phyloP scores from a whole-genome alignment of 2,113 vertebrate genomes.

The Microcebus griseorufus region DNA sequence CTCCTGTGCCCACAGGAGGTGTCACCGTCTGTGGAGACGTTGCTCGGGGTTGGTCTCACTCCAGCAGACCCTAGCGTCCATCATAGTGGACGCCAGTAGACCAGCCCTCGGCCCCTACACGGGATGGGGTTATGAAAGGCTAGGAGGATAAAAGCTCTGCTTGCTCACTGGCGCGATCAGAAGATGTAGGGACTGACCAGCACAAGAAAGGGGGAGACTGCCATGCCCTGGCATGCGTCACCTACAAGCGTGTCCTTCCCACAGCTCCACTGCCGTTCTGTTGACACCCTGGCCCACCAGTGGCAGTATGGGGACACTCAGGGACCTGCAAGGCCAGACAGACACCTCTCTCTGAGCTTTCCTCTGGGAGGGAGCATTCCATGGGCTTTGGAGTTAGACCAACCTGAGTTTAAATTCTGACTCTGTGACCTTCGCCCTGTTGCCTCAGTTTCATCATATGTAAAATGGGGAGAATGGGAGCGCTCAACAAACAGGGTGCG shows the following conservation, averaged over 20 bases:
- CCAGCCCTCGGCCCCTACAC: too few relatives aligned
- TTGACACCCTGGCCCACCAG: background rate
- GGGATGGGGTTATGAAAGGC: too few relatives aligned
- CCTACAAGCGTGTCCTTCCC: background rate
- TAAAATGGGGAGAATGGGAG: background rate
- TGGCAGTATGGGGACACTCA: background rate
- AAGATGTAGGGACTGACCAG: too few relatives aligned
- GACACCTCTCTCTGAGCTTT: background rate
- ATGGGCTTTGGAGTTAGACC: background rate
- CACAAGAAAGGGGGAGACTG: too few relatives aligned
- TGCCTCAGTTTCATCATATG: background rate
- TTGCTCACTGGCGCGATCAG: too few relatives aligned
- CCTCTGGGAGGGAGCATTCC: background rate
- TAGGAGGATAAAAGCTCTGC: too few relatives aligned
- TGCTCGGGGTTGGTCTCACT: background rate
- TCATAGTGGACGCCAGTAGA: too few relatives aligned
- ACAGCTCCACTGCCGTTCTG: background rate
- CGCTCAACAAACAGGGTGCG: too few relatives aligned
- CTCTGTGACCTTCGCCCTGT: background rate
- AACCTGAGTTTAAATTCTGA: background rate
- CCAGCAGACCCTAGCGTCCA: background rate
- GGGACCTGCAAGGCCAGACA: background rate
- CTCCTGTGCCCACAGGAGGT: background rate
- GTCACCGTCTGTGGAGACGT: background rate
- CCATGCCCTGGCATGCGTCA: fast-evolving